Evolutionary conservation across 2,113 vertebrate species (phyloP).

Genomic region (Pipa parva): DNA sequence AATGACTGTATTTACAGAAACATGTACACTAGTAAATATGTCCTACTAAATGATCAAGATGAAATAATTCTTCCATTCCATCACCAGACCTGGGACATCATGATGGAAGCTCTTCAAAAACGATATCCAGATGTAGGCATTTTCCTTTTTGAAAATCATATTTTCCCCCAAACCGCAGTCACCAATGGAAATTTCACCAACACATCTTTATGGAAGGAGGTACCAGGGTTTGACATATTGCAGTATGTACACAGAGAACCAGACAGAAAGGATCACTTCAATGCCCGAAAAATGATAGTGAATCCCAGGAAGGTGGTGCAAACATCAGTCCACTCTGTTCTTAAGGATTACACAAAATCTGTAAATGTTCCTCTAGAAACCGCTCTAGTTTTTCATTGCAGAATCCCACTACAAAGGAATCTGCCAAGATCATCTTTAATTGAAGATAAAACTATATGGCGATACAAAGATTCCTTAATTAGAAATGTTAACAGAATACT

Average conservation of each 20-base stretch:
- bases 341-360: conserved; percentile 27
- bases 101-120: conserved; percentile 2
- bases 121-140: not conserved
- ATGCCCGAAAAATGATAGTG: conserved; percentile 55
- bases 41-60: conserved; percentile 35
- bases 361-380: conserved; percentile 45
- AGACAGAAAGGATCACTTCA: conserved; percentile 11
- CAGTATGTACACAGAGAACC: conserved; percentile 14
- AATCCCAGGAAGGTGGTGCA: conserved; percentile 55
- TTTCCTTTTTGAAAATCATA: conserved; percentile 12
- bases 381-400: conserved; percentile 53
- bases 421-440: conserved; percentile 48
- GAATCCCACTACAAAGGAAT: conserved; percentile 37
- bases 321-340: conserved; percentile 55
- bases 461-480: conserved; percentile 46
- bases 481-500: conserved; percentile 52
- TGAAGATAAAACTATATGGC: conserved; percentile 49
- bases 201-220: not conserved
- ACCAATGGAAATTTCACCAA: not conserved
- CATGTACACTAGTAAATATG: conserved; percentile 56
- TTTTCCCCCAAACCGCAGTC: not conserved
- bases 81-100: not conserved
- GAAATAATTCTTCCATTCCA: conserved; percentile 25
- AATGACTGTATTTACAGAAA: conserved; percentile 64
- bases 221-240: conserved; percentile 2